Evolutionary conservation across 2,113 vertebrate species (phyloP), one percentile per base, ranked within the genome.

Genomic region (Tor tambroides): DNA sequence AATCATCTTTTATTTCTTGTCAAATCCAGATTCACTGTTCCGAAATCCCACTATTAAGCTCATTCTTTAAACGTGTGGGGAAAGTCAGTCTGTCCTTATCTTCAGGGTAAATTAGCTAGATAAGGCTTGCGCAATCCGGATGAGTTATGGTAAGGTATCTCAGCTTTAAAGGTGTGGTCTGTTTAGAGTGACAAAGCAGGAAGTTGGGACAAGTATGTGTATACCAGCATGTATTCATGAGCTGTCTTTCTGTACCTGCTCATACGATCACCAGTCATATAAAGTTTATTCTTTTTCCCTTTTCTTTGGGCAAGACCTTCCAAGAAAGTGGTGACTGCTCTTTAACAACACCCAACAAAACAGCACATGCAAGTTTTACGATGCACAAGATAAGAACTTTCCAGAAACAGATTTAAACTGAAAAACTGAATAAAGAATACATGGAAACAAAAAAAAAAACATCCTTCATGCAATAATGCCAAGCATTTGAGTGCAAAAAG

Each of bases 381-480:
- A 11, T 35, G 17, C 21, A 59, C 5, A 4, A 78, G 77, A 35
- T 56, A 56, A 80, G 26, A 54, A 28, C n/a, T 17, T n/a, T 46
- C 74, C 41, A 46, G 74, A 76, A 76, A 74, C 43, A 74, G 61
- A 65, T 65, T 35, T 72, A 41, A 72, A 76, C 12, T 17, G n/a
- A 77, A n/a, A 51, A 51, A 77, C 41, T 2, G 14, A 77, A 17
- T 28, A 8, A 77, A 54, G 23, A 43, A 76, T 9, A 2, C 23
- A 46, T 43, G 23, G 0, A 26, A 46, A 75, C 81, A 15, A 26
- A 19, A 15, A 26, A 19, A 15, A 54, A 63, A 79, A 61, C 86
- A 90, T 87, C 85, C 89, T 83, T 8, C 21, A 11, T 28, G 67
- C 15, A 69, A 32, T 19, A 69, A 32, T 69, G 7, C 15, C 67